These are phyloP conservation scores for Oreochromis mossambicus DNA, from an alignment of 2,797 vertebrate species.

Conservation along the genomic window DNA sequence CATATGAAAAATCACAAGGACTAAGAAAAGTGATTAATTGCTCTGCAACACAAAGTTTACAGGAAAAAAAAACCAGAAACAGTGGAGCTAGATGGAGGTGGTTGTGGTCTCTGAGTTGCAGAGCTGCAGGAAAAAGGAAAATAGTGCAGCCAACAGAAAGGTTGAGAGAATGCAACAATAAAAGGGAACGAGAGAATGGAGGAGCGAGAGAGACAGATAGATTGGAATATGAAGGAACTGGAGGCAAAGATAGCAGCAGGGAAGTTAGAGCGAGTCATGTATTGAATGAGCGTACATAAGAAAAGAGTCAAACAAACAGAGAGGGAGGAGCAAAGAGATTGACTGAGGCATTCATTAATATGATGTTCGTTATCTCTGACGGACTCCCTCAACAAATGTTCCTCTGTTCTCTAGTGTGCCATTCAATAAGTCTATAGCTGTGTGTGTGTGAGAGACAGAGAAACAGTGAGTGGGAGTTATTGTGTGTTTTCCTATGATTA, in stretches of 20 bases:
- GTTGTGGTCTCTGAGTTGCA: not conserved
- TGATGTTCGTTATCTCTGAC: slow-evolving; percentile 57
- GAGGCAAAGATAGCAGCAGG: slow-evolving; percentile 1
- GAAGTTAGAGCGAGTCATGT: not conserved
- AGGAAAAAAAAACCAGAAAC: slow-evolving; percentile 39
- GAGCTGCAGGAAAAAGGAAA: slow-evolving; percentile 34
- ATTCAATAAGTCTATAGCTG: slow-evolving; percentile 8
- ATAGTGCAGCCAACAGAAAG: slow-evolving; percentile 28
- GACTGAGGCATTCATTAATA: slow-evolving; percentile 49
- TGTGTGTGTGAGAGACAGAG: not conserved
- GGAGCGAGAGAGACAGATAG: not conserved
- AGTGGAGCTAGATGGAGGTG: not conserved
- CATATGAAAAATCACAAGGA: slow-evolving; percentile 43
- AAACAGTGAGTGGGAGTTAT: not conserved
- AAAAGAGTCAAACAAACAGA: slow-evolving; percentile 24
- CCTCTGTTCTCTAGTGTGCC: slow-evolving; percentile 29
- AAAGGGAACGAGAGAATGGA: not conserved
- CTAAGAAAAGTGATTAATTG: slow-evolving; percentile 51
- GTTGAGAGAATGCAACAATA: not conserved
- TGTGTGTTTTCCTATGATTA: not conserved
- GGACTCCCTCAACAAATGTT: slow-evolving; percentile 51
- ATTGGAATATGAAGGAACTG: not conserved
- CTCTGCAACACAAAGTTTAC: slow-evolving; percentile 45
- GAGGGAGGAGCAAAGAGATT: slow-evolving; percentile 31
- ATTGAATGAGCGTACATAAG: not conserved